Evolutionary conservation across 2,888 invertebrate genomes (phyloP), one percentile per base, ranked within the genome.

Genomic region (Mesodorylaimus sp.): DNA sequence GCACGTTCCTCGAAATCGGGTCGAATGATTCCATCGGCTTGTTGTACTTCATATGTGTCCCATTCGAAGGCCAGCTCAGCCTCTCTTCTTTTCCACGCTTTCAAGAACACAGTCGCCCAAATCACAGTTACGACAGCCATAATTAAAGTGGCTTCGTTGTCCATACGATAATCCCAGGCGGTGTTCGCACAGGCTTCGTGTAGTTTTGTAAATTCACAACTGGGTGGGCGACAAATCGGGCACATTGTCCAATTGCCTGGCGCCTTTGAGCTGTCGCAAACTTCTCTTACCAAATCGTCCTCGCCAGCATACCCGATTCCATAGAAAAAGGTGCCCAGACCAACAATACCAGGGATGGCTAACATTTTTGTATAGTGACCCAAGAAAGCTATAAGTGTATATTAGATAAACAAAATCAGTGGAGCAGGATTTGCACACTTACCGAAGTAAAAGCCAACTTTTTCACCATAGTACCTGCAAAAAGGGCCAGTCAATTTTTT

Each of bases 311-410:
- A 43, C n/a, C 24, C 13, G 10, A 43, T 24, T 10, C 44, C 44
- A 27, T 43, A 43, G 10, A 43, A 10, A 3, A 43, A 26, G 13
- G 19, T 27, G 13, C 24, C 7, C 7, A 43, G 10, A 26, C 44
- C 44, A 19, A 43, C 27, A 7, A 26, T 10, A 5, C 26, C 24
- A 24, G 44, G 44, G 19, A 43, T 26, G 19, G 27, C 27, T 7
- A 43, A 21, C 44, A 43, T 43, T 43, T 43, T 43, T 19, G 44
- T 43, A 21, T 43, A 43, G 27, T 5, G 27, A 43, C 27, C 44
- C 44, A 43, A 26, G 19, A 43, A 43, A 7, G 44, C 44, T 25
- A 43, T 26, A n/a, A n/a, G n/a, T n/a, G n/a, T n/a, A n/a, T n/a
- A n/a, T n/a, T n/a, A n/a, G n/a, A n/a, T n/a, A n/a, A n/a, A n/a